Base-by-base conservation (phyloP, 1,140 invertebrate species). In the Trichonephila clavata region DNA sequence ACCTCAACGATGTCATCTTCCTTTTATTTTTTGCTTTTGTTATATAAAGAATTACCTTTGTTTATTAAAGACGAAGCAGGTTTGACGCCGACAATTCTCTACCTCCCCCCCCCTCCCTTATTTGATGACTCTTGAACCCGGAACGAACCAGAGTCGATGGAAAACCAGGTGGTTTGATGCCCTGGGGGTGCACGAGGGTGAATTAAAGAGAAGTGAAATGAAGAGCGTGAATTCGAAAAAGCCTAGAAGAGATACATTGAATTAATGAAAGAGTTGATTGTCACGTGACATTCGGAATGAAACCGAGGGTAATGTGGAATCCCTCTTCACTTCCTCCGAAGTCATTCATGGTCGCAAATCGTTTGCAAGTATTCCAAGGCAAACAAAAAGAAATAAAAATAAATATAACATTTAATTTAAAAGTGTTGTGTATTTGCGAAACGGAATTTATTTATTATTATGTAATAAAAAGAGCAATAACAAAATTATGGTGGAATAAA, bases 11-110 rank as follows among this genome's bases (percentile, higher is more conserved):
- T 43, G 89, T 90, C 89, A 63, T 63, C 57, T 59, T 50, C 83
- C 39, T 39, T 77, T 86, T 27, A 86, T 43, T 59, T 86, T 50
- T 60, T 86, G 18, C 32, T 77, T 77, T 77, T 27, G 71, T 77
- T 77, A 18, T 77, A 77, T 77, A 77, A 77, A 77, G 71, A 32
- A 89, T 89, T 77, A 89, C 24, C 61, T 77, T 87, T 93, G 61
- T 93, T 93, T 93, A 93, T 93, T 93, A 93, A 93, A 65, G 65
- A 93, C 92, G 68, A 93, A 93, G 88, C 92, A 93, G 92, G 92
- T 93, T 93, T 93, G 92, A 93, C 84, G 84, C 92, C n/a, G 86
- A 87, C 92, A 88, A 88, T 93, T 81, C 68, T 14, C 50, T 50
- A 50, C 50, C 50, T 50, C 2, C 24, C 63, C 91, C 83, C 83